Evolutionary conservation across 2,888 invertebrate species (phyloP), one percentile per base, ranked within the genome.

Genomic region (Digitonthophagus gazella): DNA sequence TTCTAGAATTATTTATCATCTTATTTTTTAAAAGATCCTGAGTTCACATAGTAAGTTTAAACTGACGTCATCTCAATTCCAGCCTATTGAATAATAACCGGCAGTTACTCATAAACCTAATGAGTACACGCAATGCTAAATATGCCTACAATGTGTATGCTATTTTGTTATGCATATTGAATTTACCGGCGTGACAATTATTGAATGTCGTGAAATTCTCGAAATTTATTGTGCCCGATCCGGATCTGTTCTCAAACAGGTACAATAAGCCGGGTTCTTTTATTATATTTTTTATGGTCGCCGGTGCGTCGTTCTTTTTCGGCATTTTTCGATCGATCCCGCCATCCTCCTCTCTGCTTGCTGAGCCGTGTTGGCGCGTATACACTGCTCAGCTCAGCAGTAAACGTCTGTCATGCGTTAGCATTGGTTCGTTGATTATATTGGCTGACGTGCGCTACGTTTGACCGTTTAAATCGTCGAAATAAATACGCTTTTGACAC

Each of bases 321-420:
- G 78, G 72, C 70, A 73, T 69, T 71, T 75, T 76, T 75, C 78
- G 78, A 74, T 67, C 57, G 67, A 72, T 68, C 75, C 76, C 78
- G 78, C 71, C 71, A 11, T 8, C 28, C 28, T 44, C 28, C 28
- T 44, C 71, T 74, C 71, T 69, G 72, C 76, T 75, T 74, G 75
- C 76, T 77, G 71, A 78, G 77, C 76, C 72, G 71, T 76, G 76
- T 77, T 77, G 79, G 80, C 79, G 78, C 80, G 78, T 76, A 44
- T 44, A 44, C 6, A 44, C 28, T 11, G 28, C 28, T 44, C 28
- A 22, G 22, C 22, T 22, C 22, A 44, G 28, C 28, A 44, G 28
- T 44, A 44, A 44, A 44, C 28, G 28, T 44, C 28, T 44, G 28
- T 44, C 28, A 44, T 44, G 28, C 28, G 28, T 44, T 44, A 44